These are phyloP conservation scores for Nyctibius bracteatus DNA, from an alignment of 2,113 vertebrate species.

Conservation along the genomic window DNA sequence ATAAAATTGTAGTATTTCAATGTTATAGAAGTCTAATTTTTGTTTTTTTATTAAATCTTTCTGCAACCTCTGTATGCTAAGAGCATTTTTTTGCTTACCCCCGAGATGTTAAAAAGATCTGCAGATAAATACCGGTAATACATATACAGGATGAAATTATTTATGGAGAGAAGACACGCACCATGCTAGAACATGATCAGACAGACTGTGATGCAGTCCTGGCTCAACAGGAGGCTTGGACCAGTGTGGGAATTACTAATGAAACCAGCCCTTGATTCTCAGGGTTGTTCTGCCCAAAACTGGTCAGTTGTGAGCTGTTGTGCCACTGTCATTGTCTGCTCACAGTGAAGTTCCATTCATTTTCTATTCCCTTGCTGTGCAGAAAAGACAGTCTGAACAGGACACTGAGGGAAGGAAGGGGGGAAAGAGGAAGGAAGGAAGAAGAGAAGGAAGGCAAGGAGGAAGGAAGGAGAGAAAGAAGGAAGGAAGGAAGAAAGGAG, in stretches of 20 bases:
- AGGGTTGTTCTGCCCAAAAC: not conserved
- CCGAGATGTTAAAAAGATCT: not conserved
- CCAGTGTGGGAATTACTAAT: not conserved
- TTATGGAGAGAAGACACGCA: not conserved
- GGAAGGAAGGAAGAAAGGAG: too few relatives aligned
- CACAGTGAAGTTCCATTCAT: not conserved
- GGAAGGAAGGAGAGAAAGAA: too few relatives aligned
- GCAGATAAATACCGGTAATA: not conserved
- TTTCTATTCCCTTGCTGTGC: not conserved
- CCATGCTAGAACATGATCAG: not conserved
- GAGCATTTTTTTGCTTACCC: not conserved
- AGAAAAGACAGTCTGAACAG: not conserved
- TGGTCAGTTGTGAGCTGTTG: not conserved
- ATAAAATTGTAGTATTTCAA: not conserved
- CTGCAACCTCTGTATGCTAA: not conserved
- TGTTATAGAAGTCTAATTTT: not conserved
- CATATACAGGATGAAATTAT: not conserved
- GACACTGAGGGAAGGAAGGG: too few relatives aligned
- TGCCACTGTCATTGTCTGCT: not conserved
- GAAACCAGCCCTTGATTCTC: not conserved
- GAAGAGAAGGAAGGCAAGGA: too few relatives aligned
- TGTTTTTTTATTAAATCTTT: not conserved
- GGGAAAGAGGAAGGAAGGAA: too few relatives aligned
- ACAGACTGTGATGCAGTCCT: not conserved
- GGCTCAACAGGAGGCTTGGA: not conserved